Conservation (phyloP, 1,140 invertebrate genomes). For the Polyergus mexicanus region DNA sequence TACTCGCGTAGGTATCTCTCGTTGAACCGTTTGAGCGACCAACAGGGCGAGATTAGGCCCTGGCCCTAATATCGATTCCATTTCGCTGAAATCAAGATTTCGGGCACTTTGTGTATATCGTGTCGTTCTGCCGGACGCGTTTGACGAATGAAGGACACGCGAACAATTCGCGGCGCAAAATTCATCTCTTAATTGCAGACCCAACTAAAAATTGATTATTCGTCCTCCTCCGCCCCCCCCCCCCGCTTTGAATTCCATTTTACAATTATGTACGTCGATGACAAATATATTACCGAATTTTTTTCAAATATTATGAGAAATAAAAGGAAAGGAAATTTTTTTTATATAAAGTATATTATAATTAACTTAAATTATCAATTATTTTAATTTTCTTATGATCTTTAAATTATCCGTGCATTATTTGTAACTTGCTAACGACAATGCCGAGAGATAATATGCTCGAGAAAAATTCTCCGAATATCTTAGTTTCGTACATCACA, state of each 20-base stretch:
- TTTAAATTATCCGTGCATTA: background rate
- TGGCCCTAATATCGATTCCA: constrained; percentile 21
- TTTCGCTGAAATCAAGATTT: constrained; percentile 39
- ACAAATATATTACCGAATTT: background rate
- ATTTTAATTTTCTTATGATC: background rate
- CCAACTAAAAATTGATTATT: constrained; percentile 28
- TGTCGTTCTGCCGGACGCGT: background rate
- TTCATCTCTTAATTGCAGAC: constrained; percentile 24
- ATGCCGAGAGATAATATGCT: background rate
- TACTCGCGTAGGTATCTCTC: background rate
- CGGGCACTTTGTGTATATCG: constrained; percentile 5
- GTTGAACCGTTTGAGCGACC: background rate
- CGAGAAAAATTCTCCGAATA: background rate
- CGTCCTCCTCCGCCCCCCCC: no score
- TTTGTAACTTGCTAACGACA: background rate
- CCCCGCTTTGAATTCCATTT: background rate
- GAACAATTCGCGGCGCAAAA: background rate
- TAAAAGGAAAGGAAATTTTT: no score
- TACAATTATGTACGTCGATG: background rate
- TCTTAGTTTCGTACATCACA: background rate
- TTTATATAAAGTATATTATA: no score
- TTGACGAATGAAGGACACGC: constrained; percentile 3
- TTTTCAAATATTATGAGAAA: background rate
- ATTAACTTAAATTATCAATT: no score
- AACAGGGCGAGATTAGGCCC: constrained; percentile 22